phyloP scores from a whole-genome alignment of 2,888 invertebrate species.

The Girardia tigrina region DNA sequence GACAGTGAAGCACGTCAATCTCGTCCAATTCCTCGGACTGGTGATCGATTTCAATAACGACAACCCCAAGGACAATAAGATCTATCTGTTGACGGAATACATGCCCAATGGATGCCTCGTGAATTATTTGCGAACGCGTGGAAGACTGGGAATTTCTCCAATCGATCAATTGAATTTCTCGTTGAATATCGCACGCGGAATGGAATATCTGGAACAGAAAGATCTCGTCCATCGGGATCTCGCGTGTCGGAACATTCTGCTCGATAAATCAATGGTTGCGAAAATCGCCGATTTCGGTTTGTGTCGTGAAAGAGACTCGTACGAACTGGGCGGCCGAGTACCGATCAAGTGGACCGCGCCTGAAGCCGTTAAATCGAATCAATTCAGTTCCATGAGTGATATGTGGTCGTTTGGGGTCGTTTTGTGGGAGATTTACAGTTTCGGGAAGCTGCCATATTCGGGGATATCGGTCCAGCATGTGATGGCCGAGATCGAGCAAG shows the following conservation, averaged over 20 bases:
- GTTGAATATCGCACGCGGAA: slow-evolving; percentile 70
- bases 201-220: slow-evolving; percentile 90
- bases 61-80: too few relatives aligned
- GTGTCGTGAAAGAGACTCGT: slow-evolving; percentile 58
- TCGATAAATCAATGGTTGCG: slow-evolving; percentile 57
- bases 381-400: slow-evolving; percentile 33
- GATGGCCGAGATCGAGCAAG: slow-evolving; percentile 34
- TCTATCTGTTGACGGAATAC: slow-evolving; percentile 46
- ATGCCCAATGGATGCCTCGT: slow-evolving; percentile 97
- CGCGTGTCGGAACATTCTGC: slow-evolving; percentile 90
- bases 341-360: slow-evolving; percentile 99
- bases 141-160: slow-evolving; percentile 82
- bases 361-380: slow-evolving; percentile 67
- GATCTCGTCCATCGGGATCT: slow-evolving; percentile 89
- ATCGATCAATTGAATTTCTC: slow-evolving; percentile 93
- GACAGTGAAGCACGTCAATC: slow-evolving; percentile 63
- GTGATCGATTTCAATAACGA: slow-evolving; percentile 60
- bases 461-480: slow-evolving; percentile 33
- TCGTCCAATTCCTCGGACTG: slow-evolving; percentile 83
- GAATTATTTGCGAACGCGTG: slow-evolving; percentile 87
- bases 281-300: slow-evolving; percentile 52
- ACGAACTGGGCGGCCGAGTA: slow-evolving; percentile 69
- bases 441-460: slow-evolving; percentile 34
- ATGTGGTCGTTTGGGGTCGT: slow-evolving; percentile 36
- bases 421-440: slow-evolving; percentile 34